Evolutionary conservation across 30 jellyfish, hydroid and myxozoan genomes (phyloP).

Genomic region (Mastigias papua): DNA sequence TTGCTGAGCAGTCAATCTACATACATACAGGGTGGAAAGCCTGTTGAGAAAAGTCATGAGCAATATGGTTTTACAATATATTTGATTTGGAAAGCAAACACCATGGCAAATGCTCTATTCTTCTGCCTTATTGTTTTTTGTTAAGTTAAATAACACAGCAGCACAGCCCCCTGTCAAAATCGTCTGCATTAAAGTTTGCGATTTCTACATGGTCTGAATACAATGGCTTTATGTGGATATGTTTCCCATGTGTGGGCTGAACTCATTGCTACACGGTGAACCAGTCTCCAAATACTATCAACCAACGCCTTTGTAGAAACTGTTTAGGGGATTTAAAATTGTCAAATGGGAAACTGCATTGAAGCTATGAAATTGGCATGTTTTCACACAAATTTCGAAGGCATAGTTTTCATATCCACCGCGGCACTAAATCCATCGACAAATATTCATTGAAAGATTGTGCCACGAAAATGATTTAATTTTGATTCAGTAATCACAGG

Average conservation of each 20-base stretch:
- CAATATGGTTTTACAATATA: conserved; percentile 60
- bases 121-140: conserved; percentile 21
- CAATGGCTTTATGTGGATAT: background rate
- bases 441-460: too few relatives aligned
- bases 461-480: too few relatives aligned
- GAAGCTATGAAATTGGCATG: too few relatives aligned
- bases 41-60: conserved; percentile 53
- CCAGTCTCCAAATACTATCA: too few relatives aligned
- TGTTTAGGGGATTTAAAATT: too few relatives aligned
- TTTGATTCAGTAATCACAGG: too few relatives aligned
- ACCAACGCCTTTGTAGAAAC: too few relatives aligned
- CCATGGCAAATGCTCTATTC: conserved; percentile 38
- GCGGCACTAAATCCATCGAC: too few relatives aligned
- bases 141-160: conserved; percentile 29
- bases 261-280: too few relatives aligned
- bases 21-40: conserved; percentile 44
- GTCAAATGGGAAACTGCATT: too few relatives aligned
- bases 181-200: conserved; percentile 8
- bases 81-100: conserved; percentile 46
- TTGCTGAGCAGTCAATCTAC: conserved; percentile 58
- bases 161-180: conserved; percentile 48
- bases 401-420: too few relatives aligned
- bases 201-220: background rate
- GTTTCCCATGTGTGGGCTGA: background rate
- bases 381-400: too few relatives aligned